Evolutionary conservation across 2,888 invertebrate genomes (phyloP).

Genomic region (Xanthostigma xanthostigma): DNA sequence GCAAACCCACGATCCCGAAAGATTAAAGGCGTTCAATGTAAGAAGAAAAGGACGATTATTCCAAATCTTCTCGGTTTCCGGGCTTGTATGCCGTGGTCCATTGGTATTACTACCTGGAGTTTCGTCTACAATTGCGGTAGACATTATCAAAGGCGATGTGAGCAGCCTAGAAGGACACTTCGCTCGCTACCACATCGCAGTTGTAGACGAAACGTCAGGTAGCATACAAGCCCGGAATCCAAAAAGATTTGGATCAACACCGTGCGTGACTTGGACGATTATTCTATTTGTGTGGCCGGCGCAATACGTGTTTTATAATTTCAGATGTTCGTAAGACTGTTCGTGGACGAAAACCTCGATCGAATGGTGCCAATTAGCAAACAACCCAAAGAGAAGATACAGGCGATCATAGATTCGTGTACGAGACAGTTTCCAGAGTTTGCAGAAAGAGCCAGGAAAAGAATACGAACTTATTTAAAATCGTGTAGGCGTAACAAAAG

Average conservation of each 20-base stretch:
- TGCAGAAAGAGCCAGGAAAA: conserved; percentile 84
- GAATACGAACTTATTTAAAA: conserved; percentile 89
- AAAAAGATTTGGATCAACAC: no score
- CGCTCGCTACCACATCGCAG: no score
- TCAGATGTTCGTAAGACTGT: conserved; percentile 92
- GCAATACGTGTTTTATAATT: neutral
- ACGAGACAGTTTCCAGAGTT: conserved; percentile 94
- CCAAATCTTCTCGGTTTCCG: no score
- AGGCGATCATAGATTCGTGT: conserved; percentile 94
- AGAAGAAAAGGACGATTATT: conserved; percentile 25
- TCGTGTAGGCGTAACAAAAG: conserved; percentile 90
- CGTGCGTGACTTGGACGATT: no score
- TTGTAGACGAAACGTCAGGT: no score
- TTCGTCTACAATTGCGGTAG: no score
- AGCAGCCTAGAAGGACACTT: no score
- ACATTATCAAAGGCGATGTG: no score
- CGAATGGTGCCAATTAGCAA: conserved; percentile 94
- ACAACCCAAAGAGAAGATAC: conserved; percentile 95
- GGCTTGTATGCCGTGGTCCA: no score
- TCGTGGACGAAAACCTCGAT: conserved; percentile 93
- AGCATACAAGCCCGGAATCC: no score
- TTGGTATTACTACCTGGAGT: no score
- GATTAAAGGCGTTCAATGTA: conserved; percentile 92
- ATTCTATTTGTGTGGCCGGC: conserved; percentile 3
- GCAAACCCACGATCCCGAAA: conserved; percentile 78